Base-by-base conservation (phyloP, 2,113 vertebrate genomes). In the Dromas ardeola region DNA sequence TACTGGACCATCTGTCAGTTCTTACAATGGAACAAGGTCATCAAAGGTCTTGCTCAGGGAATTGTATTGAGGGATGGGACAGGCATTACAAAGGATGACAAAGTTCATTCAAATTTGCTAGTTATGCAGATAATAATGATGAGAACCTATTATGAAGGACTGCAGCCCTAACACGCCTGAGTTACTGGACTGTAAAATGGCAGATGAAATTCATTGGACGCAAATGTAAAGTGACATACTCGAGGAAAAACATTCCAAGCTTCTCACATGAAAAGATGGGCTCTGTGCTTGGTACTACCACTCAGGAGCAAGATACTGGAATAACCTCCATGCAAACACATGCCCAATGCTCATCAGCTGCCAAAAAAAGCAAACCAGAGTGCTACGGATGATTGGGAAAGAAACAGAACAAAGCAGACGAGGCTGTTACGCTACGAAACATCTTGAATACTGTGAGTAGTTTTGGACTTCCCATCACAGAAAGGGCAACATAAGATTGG, bases 371-470 rank as follows among this genome's bases (percentile, higher is more conserved):
- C 32, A 88, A 67, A 65, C 14, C 23, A 65, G 22, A 71, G 29
- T 16, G 26, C 36, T 42, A 53, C 9, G 9, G 26, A 34, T 0
- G 1, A 36, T 2, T 72, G 40, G 38, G 29, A 63, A 45, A 90
- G 17, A 62, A 84, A 40, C 2, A 56, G 27, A 81, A 66, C 15
- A 29, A 42, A 61, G 52, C 5, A 53, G 42, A 42, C 23, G 84
- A 73, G 29, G 8, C 5, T 77, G 8, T 65, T 38, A 62, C 0
- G 3, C 17, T 26, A 11, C 1, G 2, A 63, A 81, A 63, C 7
- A 23, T 36, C 45, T 71, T n/a, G 42, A 74, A 30, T 6, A 21
- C 17, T 26, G 1, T 2, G 4, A 79, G 14, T 16, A 61, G 14
- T 25, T 78, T 13, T 26, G 43, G 16, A n/a, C 29, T 11, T 63